phyloP scores from a whole-genome alignment of 2,113 vertebrate species.

The Epinephelus lanceolatus region DNA sequence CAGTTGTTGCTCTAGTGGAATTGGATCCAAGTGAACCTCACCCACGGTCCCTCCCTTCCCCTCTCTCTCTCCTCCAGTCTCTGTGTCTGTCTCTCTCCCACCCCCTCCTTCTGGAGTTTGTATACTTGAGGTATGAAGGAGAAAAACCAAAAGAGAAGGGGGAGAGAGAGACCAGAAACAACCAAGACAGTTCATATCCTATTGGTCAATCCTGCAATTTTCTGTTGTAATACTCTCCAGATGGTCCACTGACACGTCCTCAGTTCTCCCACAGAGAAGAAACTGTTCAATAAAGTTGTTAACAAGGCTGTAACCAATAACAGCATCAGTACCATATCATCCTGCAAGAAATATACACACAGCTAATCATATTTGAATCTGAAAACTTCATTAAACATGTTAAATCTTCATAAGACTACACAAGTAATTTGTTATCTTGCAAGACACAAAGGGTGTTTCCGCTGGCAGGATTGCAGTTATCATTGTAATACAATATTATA shows the following conservation, averaged over 20 bases:
- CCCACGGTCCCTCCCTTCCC: slow-evolving; percentile 28
- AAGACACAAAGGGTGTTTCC: slow-evolving; percentile 18
- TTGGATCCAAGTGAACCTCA: slow-evolving; percentile 9
- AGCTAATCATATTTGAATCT: background rate
- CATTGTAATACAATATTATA: background rate
- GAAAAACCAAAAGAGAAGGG: slow-evolving; percentile 32
- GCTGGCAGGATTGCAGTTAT: slow-evolving; percentile 1
- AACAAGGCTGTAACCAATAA: background rate
- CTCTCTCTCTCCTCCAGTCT: slow-evolving; percentile 4
- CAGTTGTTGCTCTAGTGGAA: slow-evolving; percentile 32
- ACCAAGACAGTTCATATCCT: background rate
- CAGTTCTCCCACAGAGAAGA: slow-evolving; percentile 34
- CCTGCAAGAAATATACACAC: background rate
- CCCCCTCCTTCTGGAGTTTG: slow-evolving; percentile 25
- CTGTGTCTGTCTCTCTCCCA: slow-evolving; percentile 9
- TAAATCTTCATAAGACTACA: background rate
- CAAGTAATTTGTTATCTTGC: background rate
- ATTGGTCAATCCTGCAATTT: slow-evolving; percentile 34
- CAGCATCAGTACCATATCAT: background rate
- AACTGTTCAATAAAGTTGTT: slow-evolving; percentile 18
- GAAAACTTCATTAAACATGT: background rate
- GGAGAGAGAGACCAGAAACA: slow-evolving; percentile 1
- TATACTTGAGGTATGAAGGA: slow-evolving; percentile 43
- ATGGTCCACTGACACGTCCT: slow-evolving; percentile 66
- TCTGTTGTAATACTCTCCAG: slow-evolving; percentile 58